These are phyloP conservation scores for Aleadryas rufinucha DNA, from an alignment of 2,113 vertebrate genomes.

Conservation along the genomic window DNA sequence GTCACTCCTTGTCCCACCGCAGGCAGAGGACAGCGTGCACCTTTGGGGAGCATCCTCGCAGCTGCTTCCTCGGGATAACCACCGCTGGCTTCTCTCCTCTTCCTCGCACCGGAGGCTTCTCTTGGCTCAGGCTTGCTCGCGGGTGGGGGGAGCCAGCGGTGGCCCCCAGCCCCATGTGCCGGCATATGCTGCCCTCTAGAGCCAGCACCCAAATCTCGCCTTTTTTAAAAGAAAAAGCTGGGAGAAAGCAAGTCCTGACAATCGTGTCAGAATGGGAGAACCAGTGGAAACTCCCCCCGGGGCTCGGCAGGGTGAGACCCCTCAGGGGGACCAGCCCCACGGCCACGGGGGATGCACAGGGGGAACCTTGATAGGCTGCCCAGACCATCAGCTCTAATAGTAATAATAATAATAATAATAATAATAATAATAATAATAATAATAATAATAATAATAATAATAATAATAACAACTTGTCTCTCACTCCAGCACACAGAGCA, in stretches of 20 bases:
- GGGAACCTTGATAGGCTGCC: neutral
- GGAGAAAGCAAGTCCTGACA: neutral
- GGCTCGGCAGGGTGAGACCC: neutral
- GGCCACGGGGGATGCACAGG: neutral
- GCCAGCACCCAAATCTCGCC: neutral
- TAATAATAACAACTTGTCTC: rapidly evolving
- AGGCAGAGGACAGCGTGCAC: rapidly evolving
- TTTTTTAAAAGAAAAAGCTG: neutral
- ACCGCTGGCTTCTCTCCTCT: neutral
- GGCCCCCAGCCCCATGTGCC: conserved; percentile 1
- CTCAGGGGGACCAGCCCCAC: neutral
- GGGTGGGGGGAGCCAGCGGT: neutral
- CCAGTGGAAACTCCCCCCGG: rapidly evolving
- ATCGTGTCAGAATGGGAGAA: neutral
- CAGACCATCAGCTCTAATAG: neutral
- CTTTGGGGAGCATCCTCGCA: neutral
- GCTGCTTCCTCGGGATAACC: neutral
- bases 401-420: rapidly evolving
- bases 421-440: rapidly evolving
- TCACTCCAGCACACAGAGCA: neutral
- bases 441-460: rapidly evolving
- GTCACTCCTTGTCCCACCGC: neutral
- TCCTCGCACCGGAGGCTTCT: rapidly evolving
- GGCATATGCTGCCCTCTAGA: conserved; percentile 68
- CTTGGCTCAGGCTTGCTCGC: rapidly evolving